Conservation (phyloP, 2,797 vertebrate genomes). For the Nannoperca obscura region DNA sequence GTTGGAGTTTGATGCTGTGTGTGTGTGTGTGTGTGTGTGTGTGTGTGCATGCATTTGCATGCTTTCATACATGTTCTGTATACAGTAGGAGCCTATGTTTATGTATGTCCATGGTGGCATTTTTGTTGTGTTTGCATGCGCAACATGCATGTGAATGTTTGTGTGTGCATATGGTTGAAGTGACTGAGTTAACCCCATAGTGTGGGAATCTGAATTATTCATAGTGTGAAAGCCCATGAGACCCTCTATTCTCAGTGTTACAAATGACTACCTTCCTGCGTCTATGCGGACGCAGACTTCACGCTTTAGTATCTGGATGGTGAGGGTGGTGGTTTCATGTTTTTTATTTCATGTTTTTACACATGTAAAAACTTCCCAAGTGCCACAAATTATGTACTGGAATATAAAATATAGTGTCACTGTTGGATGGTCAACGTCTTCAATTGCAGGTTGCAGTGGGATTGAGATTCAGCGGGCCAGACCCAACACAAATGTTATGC, state of each 20-base stretch:
- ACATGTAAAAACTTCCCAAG: constrained; percentile 50
- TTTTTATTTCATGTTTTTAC: constrained; percentile 71
- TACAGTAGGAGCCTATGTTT: background rate
- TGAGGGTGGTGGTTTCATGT: constrained; percentile 51
- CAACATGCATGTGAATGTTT: constrained; percentile 28
- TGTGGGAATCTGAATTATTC: constrained; percentile 76
- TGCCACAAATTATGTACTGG: constrained; percentile 36
- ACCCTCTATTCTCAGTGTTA: constrained; percentile 64
- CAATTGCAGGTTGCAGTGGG: constrained; percentile 7
- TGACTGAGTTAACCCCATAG: constrained; percentile 70
- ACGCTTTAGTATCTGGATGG: constrained; percentile 49
- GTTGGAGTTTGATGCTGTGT: constrained; percentile 15
- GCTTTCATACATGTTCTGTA: background rate
- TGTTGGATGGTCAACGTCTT: constrained; percentile 28
- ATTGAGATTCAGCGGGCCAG: background rate
- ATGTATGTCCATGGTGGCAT: constrained; percentile 38
- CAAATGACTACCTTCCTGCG: constrained; percentile 71
- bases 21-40: constrained; percentile 2
- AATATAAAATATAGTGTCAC: constrained; percentile 44
- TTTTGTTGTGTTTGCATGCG: constrained; percentile 40
- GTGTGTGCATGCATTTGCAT: constrained; percentile 1
- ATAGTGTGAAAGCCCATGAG: constrained; percentile 66
- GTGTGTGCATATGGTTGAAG: constrained; percentile 41
- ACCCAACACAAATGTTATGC: background rate
- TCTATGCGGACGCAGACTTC: constrained; percentile 41